Conservation (phyloP, 2,888 invertebrate species). For the Pocota personata region DNA sequence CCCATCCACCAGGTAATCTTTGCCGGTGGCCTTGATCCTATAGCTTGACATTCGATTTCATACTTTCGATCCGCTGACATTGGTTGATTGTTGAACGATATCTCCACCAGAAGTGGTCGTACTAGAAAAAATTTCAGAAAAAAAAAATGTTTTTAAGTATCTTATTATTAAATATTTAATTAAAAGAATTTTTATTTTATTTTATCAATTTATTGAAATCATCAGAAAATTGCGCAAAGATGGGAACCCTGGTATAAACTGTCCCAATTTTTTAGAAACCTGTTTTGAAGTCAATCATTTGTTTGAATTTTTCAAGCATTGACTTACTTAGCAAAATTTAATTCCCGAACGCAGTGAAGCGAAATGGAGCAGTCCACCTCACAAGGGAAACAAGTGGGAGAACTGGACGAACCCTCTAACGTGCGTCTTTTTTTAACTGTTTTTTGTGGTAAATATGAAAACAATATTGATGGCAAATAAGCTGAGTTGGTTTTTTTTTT, state of each 20-base stretch:
- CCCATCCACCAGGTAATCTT: constrained; percentile 94
- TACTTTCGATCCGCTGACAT: constrained; percentile 92
- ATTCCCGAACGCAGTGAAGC: too few species aligned
- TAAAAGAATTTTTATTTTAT: too few species aligned
- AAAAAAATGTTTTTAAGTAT: not conserved
- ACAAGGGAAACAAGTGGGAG: not conserved
- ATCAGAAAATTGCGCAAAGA: too few species aligned
- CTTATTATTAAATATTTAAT: too few species aligned
- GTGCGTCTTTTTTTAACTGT: constrained; percentile 27
- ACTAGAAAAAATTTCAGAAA: constrained; percentile 86
- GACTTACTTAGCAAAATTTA: too few species aligned
- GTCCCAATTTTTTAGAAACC: not conserved
- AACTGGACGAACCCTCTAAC: not conserved
- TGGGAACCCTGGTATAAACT: not conserved
- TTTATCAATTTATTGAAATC: too few species aligned
- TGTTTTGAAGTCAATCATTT: too few species aligned
- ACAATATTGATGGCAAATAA: not conserved
- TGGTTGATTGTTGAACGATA: constrained; percentile 91
- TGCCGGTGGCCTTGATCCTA: constrained; percentile 93
- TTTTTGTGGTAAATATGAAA: constrained; percentile 23
- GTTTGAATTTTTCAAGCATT: too few species aligned
- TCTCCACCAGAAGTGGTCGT: constrained; percentile 90
- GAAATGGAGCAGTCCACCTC: too few species aligned
- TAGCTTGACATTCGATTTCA: constrained; percentile 91
- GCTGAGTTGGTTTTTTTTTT: not conserved